phyloP scores from a whole-genome alignment of 1,140 invertebrate species.

The Panagrolaimus sp. region DNA sequence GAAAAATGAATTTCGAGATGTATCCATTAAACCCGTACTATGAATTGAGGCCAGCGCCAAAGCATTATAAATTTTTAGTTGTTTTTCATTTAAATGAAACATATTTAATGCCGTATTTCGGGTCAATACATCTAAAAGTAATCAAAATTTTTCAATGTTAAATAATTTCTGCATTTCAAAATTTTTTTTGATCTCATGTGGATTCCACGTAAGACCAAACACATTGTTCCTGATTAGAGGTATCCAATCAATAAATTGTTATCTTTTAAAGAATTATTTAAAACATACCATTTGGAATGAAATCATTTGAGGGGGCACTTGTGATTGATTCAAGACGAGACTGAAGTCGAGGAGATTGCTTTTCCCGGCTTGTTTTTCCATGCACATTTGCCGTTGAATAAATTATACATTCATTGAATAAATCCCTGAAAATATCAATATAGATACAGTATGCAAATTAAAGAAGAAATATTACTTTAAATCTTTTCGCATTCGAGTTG shows the following conservation, averaged over 20 bases:
- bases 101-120: constrained; percentile 44
- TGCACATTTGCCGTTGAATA: constrained; percentile 40
- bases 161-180: neutral
- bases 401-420: constrained; percentile 56
- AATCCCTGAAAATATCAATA: constrained; percentile 42
- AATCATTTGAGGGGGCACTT: constrained; percentile 24
- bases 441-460: constrained; percentile 61
- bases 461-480: constrained; percentile 77
- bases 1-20: constrained; percentile 71
- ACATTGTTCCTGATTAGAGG: too few relatives aligned
- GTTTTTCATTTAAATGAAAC: constrained; percentile 63
- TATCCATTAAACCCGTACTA: constrained; percentile 78
- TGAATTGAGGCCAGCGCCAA: constrained; percentile 77
- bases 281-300: constrained; percentile 36
- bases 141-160: constrained; percentile 19
- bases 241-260: too few relatives aligned
- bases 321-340: constrained; percentile 41
- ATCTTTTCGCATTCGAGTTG: constrained; percentile 75
- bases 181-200: too few relatives aligned
- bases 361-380: constrained; percentile 48
- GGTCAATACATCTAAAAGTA: constrained; percentile 49
- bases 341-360: constrained; percentile 48
- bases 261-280: constrained; percentile 2
- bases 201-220: too few relatives aligned
- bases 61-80: constrained; percentile 74